These are phyloP conservation scores for Reticulitermes speratus DNA, from an alignment of 1,140 invertebrate species.

Conservation along the genomic window DNA sequence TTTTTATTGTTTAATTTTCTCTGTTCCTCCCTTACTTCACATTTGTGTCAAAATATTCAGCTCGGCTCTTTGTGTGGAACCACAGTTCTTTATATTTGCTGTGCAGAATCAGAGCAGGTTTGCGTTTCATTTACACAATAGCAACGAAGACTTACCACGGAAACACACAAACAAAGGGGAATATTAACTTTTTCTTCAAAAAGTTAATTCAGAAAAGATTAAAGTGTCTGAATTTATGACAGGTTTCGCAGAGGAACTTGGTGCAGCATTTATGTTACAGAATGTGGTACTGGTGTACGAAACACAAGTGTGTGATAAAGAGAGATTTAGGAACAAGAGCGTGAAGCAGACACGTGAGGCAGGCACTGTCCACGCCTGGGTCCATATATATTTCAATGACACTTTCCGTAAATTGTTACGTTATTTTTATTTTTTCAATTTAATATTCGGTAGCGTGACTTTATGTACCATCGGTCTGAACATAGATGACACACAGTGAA, in stretches of 20 bases:
- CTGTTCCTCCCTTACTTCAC: too few species aligned
- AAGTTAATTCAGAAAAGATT: too few species aligned
- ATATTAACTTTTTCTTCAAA: too few species aligned
- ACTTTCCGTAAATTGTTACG: not conserved
- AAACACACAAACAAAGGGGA: too few species aligned
- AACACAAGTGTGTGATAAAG: not conserved
- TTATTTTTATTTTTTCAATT: not conserved
- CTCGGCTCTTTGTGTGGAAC: too few species aligned
- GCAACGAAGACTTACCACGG: too few species aligned
- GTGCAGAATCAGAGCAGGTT: too few species aligned
- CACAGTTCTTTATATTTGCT: too few species aligned
- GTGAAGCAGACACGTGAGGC: not conserved
- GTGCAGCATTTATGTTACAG: not conserved
- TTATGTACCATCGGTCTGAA: not conserved
- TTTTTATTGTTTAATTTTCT: too few species aligned
- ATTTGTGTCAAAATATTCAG: too few species aligned
- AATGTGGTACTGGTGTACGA: not conserved
- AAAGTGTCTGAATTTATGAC: too few species aligned
- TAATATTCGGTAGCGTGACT: not conserved
- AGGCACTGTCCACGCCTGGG: not conserved
- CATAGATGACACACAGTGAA: not conserved
- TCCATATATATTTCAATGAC: not conserved
- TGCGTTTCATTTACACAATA: too few species aligned
- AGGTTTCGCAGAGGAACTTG: not conserved
- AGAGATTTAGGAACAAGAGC: not conserved